Percentiles rank a stretch among this genome's conserved stretches.
Conservation (phyloP, 2,113 vertebrate species). For the Pipa parva region DNA sequence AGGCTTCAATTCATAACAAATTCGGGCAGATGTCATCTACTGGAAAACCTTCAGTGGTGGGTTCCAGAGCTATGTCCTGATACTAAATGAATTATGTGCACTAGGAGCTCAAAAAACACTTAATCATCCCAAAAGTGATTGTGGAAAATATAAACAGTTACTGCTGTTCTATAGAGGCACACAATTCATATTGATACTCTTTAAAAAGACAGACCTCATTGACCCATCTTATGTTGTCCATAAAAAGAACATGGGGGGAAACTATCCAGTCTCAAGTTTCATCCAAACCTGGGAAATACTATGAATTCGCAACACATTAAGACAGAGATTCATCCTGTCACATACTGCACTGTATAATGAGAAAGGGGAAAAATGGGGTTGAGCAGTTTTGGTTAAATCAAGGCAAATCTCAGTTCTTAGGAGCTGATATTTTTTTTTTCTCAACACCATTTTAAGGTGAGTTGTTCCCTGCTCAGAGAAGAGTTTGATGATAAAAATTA, state of each 20-base stretch:
- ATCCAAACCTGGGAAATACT: conserved; percentile 35
- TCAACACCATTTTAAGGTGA: conserved; percentile 37
- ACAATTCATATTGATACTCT: conserved; percentile 36
- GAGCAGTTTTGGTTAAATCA: conserved; percentile 41
- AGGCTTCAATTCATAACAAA: neutral
- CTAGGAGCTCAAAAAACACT: conserved; percentile 45
- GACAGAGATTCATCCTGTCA: conserved; percentile 23
- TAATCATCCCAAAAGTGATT: conserved; percentile 50
- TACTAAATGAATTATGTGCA: conserved; percentile 35
- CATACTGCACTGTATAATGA: conserved; percentile 34
- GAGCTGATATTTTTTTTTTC: conserved; percentile 10
- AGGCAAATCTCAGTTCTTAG: conserved; percentile 35
- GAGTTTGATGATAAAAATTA: conserved; percentile 54
- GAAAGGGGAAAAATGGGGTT: conserved; percentile 21
- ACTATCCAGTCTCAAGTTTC: conserved; percentile 21
- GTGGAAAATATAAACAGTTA: conserved; percentile 50
- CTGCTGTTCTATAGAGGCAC: conserved; percentile 59
- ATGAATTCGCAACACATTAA: conserved; percentile 31
- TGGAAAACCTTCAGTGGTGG: neutral
- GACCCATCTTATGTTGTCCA: conserved; percentile 13
- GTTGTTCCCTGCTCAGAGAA: conserved; percentile 53
- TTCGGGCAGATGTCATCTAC: neutral
- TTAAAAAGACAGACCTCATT: conserved; percentile 26
- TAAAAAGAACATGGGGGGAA: neutral
- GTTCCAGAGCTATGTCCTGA: neutral